Base-by-base conservation (phyloP, 2,888 invertebrate species). In the Drosophila melanosoma region DNA sequence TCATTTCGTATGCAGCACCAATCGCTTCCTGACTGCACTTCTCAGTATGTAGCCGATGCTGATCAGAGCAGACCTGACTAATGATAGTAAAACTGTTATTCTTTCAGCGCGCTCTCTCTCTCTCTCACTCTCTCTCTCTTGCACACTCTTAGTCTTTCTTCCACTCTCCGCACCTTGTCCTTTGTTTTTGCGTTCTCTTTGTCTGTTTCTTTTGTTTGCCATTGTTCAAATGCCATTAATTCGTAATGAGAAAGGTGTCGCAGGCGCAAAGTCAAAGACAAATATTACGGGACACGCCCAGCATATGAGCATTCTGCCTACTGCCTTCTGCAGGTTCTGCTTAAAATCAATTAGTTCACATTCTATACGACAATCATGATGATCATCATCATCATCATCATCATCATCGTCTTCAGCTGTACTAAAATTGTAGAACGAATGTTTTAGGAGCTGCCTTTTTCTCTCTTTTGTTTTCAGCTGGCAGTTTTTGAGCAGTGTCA, bases 211-310 rank as follows among this genome's bases (percentile, higher is more conserved):
- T 72, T 89, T 80, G 81, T 77, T 60, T 20, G 35, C 23, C 40
- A 49, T 61, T 61, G 58, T 51, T 35, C 64, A 82, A 79, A 88
- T 90, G 74, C 87, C 90, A 90, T 91, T 91, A 91, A 88, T 91
- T 90, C 78, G 89, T 90, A 89, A 90, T 90, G 83, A 82, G 89
- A 89, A 91, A 91, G 90, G 90, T 91, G 91, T 90, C 88, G 85
- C 64, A 81, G 60, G 54, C 58, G 73, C 68, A 76, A 79, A 86
- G 89, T 86, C 87, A 86, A 85, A 84, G 82, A 89, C 83, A 90
- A 91, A 90, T 91, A 90, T 81, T 87, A 75, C 58, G 58, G 65
- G 79, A 74, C 61, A 68, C 91, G 82, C 91, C 90, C 54, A 51
- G 6, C 29, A 54, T 23, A 33, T 7, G n/a, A 1, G 12, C 2